Conservation (phyloP, 2,797 vertebrate genomes). For the Malacoctenus gilli region DNA sequence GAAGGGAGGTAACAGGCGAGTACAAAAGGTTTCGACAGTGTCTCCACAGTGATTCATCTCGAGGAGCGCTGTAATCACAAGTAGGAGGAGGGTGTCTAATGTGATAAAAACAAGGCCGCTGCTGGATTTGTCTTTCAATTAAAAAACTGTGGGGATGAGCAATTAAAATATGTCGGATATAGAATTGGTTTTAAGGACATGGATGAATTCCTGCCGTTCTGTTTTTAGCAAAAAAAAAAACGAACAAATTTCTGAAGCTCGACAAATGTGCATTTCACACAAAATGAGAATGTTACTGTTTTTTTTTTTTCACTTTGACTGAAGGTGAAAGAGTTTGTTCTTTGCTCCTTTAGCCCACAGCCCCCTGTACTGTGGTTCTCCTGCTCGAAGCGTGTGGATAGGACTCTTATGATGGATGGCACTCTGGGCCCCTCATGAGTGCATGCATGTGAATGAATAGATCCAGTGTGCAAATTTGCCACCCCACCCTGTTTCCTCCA, state of each 20-base stretch:
- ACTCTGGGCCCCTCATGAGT: constrained; percentile 47
- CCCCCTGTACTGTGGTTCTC: constrained; percentile 22
- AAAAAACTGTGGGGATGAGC: constrained; percentile 36
- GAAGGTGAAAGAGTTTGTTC: too few species aligned
- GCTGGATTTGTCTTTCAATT: constrained; percentile 41
- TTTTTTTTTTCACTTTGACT: too few species aligned
- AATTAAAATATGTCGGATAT: constrained; percentile 26
- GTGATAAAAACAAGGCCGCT: constrained; percentile 17
- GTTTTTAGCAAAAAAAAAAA: constrained; percentile 2
- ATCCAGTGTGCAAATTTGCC: constrained; percentile 46
- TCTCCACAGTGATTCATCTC: constrained; percentile 13
- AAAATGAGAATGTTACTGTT: not conserved
- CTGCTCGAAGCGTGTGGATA: constrained; percentile 58
- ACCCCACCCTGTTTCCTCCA: constrained; percentile 25
- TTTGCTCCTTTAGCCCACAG: constrained; percentile 23
- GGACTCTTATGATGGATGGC: constrained; percentile 69
- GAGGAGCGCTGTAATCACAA: constrained; percentile 10
- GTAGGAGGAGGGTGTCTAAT: constrained; percentile 29
- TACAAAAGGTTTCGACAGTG: constrained; percentile 7
- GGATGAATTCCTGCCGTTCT: constrained; percentile 13
- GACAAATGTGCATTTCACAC: constrained; percentile 20
- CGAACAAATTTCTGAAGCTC: constrained; percentile 2
- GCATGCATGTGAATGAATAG: constrained; percentile 68
- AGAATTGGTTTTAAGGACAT: constrained; percentile 31
- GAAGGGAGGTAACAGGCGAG: constrained; percentile 17